Percentiles rank a stretch among this genome's conserved stretches.
Conservation (phyloP, 2,888 invertebrate genomes). For the Tenthredo mesomela region DNA sequence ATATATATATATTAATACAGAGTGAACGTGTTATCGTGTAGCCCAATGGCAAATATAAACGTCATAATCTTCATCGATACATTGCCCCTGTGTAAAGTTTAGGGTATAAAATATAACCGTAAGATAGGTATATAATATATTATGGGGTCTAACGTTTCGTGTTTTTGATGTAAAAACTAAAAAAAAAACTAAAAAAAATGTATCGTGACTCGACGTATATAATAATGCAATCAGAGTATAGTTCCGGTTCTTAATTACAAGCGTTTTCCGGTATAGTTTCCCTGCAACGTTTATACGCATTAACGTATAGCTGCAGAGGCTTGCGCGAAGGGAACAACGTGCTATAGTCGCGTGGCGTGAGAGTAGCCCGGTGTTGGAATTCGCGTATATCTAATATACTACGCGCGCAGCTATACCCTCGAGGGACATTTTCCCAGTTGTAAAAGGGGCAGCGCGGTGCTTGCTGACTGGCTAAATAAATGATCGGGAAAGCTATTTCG, state of each 20-base stretch:
- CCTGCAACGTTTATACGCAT: background rate
- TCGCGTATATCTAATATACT: background rate
- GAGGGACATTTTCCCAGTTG: slow-evolving; percentile 33
- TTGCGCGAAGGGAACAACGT: too few species aligned
- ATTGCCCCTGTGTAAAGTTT: background rate
- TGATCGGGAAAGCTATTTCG: slow-evolving; percentile 51
- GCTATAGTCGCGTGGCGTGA: slow-evolving; percentile 14
- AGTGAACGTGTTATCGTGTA: background rate
- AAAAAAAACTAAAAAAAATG: background rate
- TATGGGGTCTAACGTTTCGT: background rate
- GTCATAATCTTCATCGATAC: slow-evolving; percentile 23
- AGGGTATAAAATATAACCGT: background rate
- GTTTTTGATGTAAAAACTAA: background rate
- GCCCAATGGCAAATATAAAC: slow-evolving; percentile 9
- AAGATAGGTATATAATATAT: background rate
- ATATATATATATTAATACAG: too few species aligned
- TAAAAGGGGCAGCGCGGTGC: slow-evolving; percentile 22
- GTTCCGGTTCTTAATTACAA: background rate
- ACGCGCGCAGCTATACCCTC: background rate
- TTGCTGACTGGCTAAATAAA: slow-evolving; percentile 36
- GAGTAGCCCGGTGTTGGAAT: slow-evolving; percentile 40
- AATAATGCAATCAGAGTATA: slow-evolving; percentile 2
- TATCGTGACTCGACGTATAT: background rate
- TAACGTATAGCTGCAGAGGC: background rate
- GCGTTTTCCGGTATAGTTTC: slow-evolving; percentile 1